Evolutionary conservation across 92 coral and sea anemone species (phyloP).

Genomic region (Metridium senile): DNA sequence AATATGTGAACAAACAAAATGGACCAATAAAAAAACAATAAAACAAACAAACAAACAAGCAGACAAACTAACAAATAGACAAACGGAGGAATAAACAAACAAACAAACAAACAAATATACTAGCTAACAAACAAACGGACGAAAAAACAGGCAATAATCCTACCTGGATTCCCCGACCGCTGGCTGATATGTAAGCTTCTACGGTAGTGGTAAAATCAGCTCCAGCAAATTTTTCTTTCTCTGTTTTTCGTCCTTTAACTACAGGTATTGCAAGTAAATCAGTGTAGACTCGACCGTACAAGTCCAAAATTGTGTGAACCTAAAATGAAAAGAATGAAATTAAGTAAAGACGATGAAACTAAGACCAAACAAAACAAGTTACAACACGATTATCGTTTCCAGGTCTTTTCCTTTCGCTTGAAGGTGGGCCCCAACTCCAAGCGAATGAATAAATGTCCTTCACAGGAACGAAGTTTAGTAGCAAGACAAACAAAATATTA

Average conservation of each 20-base stretch:
- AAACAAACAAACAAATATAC: background rate
- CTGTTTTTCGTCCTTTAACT: slow-evolving; percentile 88
- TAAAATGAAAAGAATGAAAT: slow-evolving; percentile 15
- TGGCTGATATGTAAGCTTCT: slow-evolving; percentile 89
- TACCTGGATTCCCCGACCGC: slow-evolving; percentile 99
- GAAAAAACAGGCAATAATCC: background rate
- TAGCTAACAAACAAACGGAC: background rate
- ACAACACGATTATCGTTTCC: background rate
- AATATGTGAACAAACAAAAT: background rate
- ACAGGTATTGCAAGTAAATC: slow-evolving; percentile 94
- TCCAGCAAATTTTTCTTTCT: slow-evolving; percentile 97
- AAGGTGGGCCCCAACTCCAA: too few relatives aligned
- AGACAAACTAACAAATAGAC: background rate
- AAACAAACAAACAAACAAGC: background rate
- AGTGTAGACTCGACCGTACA: slow-evolving; percentile 81
- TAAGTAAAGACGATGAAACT: background rate
- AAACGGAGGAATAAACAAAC: background rate
- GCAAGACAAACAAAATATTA: too few relatives aligned
- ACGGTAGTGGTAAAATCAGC: slow-evolving; percentile 98
- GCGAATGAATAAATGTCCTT: too few relatives aligned
- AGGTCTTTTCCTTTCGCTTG: too few relatives aligned
- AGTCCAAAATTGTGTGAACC: slow-evolving; percentile 87
- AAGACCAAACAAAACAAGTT: background rate
- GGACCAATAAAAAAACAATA: too few relatives aligned
- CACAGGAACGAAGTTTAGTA: too few relatives aligned